Conservation (phyloP, 1,140 invertebrate species). For the Rhopalosiphum maidis region DNA sequence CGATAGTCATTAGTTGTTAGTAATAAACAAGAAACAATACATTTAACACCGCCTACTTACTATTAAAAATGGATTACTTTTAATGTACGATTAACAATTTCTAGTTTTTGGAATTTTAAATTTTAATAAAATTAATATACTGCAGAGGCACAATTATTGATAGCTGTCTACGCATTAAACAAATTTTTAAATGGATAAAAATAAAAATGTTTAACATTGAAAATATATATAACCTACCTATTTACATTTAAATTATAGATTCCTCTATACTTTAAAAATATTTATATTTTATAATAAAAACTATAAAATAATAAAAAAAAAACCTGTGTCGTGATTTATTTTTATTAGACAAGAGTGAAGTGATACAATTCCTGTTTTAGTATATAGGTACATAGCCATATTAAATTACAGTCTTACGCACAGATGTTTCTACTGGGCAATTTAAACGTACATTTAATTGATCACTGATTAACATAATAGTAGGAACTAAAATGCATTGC, state of each 20-base stretch:
- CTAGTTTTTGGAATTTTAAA: background rate
- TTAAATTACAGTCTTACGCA: background rate
- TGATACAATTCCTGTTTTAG: background rate
- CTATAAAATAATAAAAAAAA: constrained; percentile 1
- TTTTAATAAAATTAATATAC: background rate
- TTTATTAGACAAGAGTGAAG: background rate
- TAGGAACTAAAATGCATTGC: background rate
- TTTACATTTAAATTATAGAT: background rate
- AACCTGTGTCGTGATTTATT: background rate
- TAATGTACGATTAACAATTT: background rate
- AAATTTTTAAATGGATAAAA: background rate
- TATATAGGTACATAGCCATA: background rate
- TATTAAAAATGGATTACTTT: background rate
- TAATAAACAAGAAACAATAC: background rate
- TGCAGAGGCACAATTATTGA: background rate
- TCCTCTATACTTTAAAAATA: background rate
- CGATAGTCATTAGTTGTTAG: background rate
- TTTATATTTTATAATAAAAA: background rate
- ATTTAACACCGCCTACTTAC: background rate
- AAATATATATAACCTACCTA: background rate
- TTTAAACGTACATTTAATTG: background rate
- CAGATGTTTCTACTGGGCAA: background rate
- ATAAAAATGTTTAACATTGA: background rate
- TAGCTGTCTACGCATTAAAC: background rate
- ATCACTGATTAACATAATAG: background rate